Evolutionary conservation across 1,140 invertebrate genomes (phyloP), one percentile per base, ranked within the genome.

Genomic region (Araneus ventricosus): DNA sequence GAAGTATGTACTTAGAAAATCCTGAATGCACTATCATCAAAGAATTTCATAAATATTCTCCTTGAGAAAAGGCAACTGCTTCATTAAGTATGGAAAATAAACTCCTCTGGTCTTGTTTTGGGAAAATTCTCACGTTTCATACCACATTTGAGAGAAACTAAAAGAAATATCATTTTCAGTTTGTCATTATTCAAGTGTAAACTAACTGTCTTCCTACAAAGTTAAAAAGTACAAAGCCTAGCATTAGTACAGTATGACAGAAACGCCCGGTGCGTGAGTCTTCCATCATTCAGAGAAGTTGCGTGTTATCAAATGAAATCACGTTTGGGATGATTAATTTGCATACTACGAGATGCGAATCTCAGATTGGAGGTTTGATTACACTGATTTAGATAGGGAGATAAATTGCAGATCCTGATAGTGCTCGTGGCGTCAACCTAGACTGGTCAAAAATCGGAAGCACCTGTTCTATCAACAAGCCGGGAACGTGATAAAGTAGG

Each of bases 241-340:
- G 14, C n/a, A 52, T 67, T 27, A 37, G 70, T 75, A 17, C 70
- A 6, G 27, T 70, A 70, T 70, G 63, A 70, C 59, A 27, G 14
- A 67, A 10, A 27, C 27, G 17, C 17, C 20, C 6, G 14, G 6
- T 30, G 27, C 14, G 20, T 34, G 70, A 75, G 70, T 82, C 37
- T 52, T 82, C 24, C 41, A 82, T 82, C 80, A 82, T 52, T 82
- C 5, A n/a, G 6, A 5, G 37, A 82, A 45, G 30, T 82, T 82
- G 80, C 80, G 80, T 82, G 41, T 27, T 52, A 82, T 82, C 80
- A n/a, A 22, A 82, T 8, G 27, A 24, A 82, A 41, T 82, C 80
- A 82, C 80, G 80, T 82, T 45, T 82, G 2, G 24, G 24, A 82
- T 45, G 80, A 82, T 82, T 82, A 82, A 82, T 82, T 82, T 82